These are phyloP conservation scores for Barypeithes pellucidus DNA, from an alignment of 2,888 invertebrate species.

Conservation along the genomic window DNA sequence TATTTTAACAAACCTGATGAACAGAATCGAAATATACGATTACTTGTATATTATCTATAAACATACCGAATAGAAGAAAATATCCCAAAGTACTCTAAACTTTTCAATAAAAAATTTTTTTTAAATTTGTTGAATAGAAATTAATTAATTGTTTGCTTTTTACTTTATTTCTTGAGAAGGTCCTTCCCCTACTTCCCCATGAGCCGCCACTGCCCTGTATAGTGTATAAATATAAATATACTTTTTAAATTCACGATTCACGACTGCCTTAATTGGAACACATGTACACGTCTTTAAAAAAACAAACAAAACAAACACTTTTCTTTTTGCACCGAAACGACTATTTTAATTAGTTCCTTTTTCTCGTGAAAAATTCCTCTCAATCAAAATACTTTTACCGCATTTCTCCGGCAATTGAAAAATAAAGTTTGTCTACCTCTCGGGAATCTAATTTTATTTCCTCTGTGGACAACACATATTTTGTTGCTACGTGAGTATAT, in stretches of 20 bases:
- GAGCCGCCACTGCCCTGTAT: too few relatives aligned
- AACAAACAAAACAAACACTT: not conserved
- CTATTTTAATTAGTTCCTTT: slow-evolving; percentile 44
- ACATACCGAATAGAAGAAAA: too few relatives aligned
- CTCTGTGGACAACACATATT: slow-evolving; percentile 28
- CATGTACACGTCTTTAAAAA: slow-evolving; percentile 14
- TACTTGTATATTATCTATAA: too few relatives aligned
- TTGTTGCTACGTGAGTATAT: slow-evolving; percentile 26
- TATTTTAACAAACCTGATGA: too few relatives aligned
- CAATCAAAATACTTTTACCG: slow-evolving; percentile 47
- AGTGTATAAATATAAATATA: not conserved
- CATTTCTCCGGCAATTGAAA: slow-evolving; percentile 37
- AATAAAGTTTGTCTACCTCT: slow-evolving; percentile 51
- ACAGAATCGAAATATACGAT: too few relatives aligned
- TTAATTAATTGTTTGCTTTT: too few relatives aligned
- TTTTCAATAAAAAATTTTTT: too few relatives aligned
- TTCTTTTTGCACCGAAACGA: slow-evolving; percentile 20
- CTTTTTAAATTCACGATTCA: slow-evolving; percentile 7
- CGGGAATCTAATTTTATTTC: slow-evolving; percentile 38
- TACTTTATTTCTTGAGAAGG: too few relatives aligned
- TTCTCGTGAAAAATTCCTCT: slow-evolving; percentile 22
- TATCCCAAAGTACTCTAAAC: too few relatives aligned
- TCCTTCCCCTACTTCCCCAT: too few relatives aligned
- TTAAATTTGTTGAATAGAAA: too few relatives aligned
- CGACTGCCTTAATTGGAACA: slow-evolving; percentile 23